Evolutionary conservation across 2,888 invertebrate species (phyloP), one percentile per base, ranked within the genome.

Genomic region (Lasioglossum figueresi): DNA sequence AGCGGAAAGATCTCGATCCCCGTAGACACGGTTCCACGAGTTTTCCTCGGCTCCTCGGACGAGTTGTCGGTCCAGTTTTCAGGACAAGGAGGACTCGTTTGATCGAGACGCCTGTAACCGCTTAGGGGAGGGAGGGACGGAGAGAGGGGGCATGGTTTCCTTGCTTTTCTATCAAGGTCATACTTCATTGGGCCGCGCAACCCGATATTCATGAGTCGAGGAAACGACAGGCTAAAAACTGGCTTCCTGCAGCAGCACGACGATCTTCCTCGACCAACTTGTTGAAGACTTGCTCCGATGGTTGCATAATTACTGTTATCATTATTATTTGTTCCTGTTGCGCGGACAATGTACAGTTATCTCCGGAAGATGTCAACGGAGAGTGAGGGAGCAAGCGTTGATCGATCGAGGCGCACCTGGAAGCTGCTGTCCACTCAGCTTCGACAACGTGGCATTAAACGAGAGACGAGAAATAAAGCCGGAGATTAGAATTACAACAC

Each of bases 1-100:
- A 90, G 85, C 68, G 63, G 75, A 74, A 79, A 78, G 79, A 89
- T 85, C 79, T 77, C 77, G 80, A 78, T 82, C 75, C 77, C 70
- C 59, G 27, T 71, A 77, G 82, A 80, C 82, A 34, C 66, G 80
- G 34, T 52, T 63, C 52, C 76, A 68, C n/a, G 63, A 71, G 68
- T 82, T 80, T 82, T 66, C 80, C 63, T 37, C 71, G 66, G 66
- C 56, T 5, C 16, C 43, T 52, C 31, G 10, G 4, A 14, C 0
- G 34, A 40, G 48, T 59, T 45, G 45, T 52, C 34, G 72, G 79
- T 81, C 78, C 63, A 79, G 77, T 81, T 81, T 81, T 48, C 52
- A 72, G 48, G 72, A 80, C 85, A 80, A 80, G 80, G n/a, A 10
- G 80, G 40, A 45, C 85, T 75, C 71, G 75, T 80, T 63, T 71